Conservation (phyloP, 1,140 invertebrate genomes). For the Globodera ellingtonae region DNA sequence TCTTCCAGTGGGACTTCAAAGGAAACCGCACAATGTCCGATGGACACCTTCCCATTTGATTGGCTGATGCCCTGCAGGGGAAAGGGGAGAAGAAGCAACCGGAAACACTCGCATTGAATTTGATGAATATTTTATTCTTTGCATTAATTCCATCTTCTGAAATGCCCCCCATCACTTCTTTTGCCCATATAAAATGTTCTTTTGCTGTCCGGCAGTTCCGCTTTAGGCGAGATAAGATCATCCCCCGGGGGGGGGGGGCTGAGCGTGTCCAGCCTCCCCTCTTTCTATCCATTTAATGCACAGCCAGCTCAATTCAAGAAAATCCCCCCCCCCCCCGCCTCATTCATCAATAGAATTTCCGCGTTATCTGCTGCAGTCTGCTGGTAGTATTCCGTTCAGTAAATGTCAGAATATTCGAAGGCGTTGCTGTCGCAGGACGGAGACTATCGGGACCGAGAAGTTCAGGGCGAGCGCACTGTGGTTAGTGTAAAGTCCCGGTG, state of each 20-base stretch:
- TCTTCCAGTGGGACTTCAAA: slow-evolving; percentile 41
- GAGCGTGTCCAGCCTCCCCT: too few species aligned
- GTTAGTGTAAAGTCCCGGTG: background rate
- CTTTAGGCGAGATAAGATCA: too few species aligned
- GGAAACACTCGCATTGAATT: background rate
- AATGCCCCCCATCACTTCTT: background rate
- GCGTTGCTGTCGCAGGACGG: background rate
- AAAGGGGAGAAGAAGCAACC: background rate
- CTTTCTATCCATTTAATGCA: too few species aligned
- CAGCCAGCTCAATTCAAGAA: too few species aligned
- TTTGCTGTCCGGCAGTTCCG: too few species aligned
- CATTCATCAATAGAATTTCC: background rate
- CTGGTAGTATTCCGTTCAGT: background rate
- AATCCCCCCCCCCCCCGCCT: too few species aligned
- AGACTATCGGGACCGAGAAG: background rate
- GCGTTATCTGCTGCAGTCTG: background rate
- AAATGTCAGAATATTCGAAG: background rate
- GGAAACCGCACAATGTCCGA: slow-evolving; percentile 30
- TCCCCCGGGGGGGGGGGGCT: too few species aligned
- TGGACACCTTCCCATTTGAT: slow-evolving; percentile 38
- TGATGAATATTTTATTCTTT: background rate
- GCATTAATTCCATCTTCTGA: background rate
- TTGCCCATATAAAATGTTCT: too few species aligned
- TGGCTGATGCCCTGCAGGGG: too few species aligned
- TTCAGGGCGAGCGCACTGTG: background rate